phyloP scores from a whole-genome alignment of 2,888 invertebrate genomes.

The Euclidia mi region DNA sequence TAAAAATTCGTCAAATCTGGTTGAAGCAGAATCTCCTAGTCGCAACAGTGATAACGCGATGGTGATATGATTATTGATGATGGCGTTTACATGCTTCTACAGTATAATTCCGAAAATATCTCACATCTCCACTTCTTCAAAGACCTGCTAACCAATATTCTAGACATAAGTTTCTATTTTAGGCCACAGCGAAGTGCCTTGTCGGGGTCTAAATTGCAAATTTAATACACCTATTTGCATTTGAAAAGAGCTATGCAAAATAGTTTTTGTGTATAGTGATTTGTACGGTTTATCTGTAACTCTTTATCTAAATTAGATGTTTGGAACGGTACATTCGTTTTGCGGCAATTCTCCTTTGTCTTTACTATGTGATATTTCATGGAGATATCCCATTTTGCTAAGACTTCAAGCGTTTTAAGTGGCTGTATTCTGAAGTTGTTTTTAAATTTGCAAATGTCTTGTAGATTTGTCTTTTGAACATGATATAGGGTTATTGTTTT shows the following conservation, averaged over 20 bases:
- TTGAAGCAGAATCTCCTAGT: too few relatives aligned
- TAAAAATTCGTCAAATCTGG: too few relatives aligned
- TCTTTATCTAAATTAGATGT: constrained; percentile 86
- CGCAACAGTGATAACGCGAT: too few relatives aligned
- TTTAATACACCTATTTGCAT: constrained; percentile 89
- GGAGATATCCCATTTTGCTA: constrained; percentile 36
- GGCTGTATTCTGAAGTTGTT: too few relatives aligned
- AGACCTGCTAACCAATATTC: background rate
- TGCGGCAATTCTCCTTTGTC: constrained; percentile 59
- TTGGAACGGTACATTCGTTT: constrained; percentile 58
- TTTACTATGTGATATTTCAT: constrained; percentile 57
- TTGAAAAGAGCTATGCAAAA: constrained; percentile 83
- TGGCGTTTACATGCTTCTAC: too few relatives aligned
- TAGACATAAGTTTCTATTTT: constrained; percentile 42
- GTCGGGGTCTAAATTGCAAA: constrained; percentile 87
- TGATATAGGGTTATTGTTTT: background rate
- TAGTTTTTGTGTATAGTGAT: constrained; percentile 83
- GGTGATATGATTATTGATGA: too few relatives aligned
- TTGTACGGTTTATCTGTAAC: constrained; percentile 84
- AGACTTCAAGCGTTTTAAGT: too few relatives aligned
- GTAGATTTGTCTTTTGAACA: background rate
- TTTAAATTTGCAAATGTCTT: background rate
- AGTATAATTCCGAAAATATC: too few relatives aligned
- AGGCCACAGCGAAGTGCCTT: constrained; percentile 63
- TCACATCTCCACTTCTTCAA: too few relatives aligned